Conservation (phyloP, 1,140 invertebrate species). For the Dinoponera quadriceps region DNA sequence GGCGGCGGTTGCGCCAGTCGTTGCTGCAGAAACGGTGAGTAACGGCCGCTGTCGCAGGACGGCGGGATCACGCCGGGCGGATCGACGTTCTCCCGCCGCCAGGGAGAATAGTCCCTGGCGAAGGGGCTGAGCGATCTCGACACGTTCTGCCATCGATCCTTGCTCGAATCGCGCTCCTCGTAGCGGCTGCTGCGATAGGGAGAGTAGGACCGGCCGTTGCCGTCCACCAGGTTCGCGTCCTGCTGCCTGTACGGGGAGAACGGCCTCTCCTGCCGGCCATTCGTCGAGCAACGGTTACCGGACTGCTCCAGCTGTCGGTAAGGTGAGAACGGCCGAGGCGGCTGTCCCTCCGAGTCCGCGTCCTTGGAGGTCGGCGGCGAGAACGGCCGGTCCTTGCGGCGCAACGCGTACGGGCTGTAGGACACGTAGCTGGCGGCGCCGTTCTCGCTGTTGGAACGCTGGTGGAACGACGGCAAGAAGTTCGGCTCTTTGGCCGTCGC, state of each 20-base stretch:
- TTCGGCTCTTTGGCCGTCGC: constrained; percentile 77
- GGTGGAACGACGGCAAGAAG: constrained; percentile 77
- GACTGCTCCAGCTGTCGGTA: constrained; percentile 76
- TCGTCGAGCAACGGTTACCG: constrained; percentile 70
- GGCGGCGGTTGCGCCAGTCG: constrained; percentile 75
- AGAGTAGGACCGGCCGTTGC: constrained; percentile 71
- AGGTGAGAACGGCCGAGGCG: constrained; percentile 76
- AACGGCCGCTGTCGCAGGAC: constrained; percentile 75
- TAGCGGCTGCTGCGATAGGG: constrained; percentile 78
- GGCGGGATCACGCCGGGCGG: constrained; percentile 80
- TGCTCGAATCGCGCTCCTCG: constrained; percentile 75
- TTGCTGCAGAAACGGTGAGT: constrained; percentile 80
- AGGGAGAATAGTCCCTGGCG: constrained; percentile 83
- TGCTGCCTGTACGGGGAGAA: constrained; percentile 75
- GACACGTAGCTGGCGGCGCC: constrained; percentile 79
- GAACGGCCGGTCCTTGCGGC: constrained; percentile 81
- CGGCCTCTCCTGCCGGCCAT: constrained; percentile 75
- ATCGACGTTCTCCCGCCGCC: constrained; percentile 84
- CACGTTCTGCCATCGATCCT: constrained; percentile 79
- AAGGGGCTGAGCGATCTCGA: constrained; percentile 84
- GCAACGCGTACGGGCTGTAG: constrained; percentile 82
- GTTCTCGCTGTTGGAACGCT: constrained; percentile 81
- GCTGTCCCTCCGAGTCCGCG: constrained; percentile 58
- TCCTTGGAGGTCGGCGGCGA: constrained; percentile 75
- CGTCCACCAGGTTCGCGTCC: constrained; percentile 65